phyloP scores from a whole-genome alignment of 2,797 vertebrate species.

The Rhynchotus rufescens region DNA sequence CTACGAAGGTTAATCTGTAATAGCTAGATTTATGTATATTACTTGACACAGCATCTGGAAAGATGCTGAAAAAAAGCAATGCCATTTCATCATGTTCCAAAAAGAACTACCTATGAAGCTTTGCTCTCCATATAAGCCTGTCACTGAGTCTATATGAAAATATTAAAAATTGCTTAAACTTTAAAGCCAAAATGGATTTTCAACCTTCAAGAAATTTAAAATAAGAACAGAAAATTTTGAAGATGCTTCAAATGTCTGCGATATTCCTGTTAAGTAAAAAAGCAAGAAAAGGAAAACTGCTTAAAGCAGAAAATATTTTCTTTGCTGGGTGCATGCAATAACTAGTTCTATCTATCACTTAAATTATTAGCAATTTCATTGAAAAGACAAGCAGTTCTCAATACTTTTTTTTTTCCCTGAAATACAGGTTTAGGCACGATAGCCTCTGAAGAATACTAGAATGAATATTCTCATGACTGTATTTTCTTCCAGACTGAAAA shows the following conservation, averaged over 20 bases:
- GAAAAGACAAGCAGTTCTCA: not conserved
- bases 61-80: slow-evolving; percentile 40
- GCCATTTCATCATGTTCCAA: not conserved
- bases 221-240: not conserved
- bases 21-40: slow-evolving; percentile 53
- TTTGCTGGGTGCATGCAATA: not conserved
- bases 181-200: not conserved
- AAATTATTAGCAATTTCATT: not conserved
- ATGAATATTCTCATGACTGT: not conserved
- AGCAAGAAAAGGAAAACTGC: not conserved
- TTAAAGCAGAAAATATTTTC: not conserved
- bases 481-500: not conserved
- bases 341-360: not conserved
- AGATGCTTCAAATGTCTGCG: not conserved
- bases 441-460: not conserved
- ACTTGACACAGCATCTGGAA: slow-evolving; percentile 38
- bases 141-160: not conserved
- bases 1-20: slow-evolving; percentile 41
- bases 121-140: not conserved
- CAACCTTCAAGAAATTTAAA: not conserved
- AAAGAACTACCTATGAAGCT: not conserved
- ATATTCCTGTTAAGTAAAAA: not conserved
- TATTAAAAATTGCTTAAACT: not conserved
- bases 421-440: not conserved
- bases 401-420: not conserved